Percentiles rank a stretch among this genome's conserved stretches.
These are phyloP conservation scores for Hestina assimilis DNA, from an alignment of 1,140 invertebrate species.

Conservation along the genomic window DNA sequence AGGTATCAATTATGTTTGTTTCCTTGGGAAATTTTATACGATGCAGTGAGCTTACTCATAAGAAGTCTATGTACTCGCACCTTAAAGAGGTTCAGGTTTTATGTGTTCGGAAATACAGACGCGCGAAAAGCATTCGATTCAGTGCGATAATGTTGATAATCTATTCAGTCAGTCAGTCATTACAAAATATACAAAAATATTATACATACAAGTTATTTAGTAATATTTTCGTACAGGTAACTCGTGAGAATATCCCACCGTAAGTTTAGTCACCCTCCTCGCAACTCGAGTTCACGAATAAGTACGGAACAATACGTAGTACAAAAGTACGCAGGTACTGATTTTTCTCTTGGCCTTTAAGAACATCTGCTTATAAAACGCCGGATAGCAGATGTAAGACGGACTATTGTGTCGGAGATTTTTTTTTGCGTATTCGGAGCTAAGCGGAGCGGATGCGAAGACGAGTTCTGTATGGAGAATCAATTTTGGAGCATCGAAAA, in stretches of 20 bases:
- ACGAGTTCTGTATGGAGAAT: slow-evolving; percentile 44
- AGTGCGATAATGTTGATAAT: no score
- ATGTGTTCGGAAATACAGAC: no score
- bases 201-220: no score
- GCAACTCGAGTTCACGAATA: slow-evolving; percentile 45
- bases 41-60: no score
- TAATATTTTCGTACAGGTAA: no score
- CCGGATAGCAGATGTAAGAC: slow-evolving; percentile 61
- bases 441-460: slow-evolving; percentile 36
- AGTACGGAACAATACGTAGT: slow-evolving; percentile 45
- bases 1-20: no score
- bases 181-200: no score
- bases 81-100: no score
- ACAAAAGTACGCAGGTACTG: slow-evolving; percentile 54
- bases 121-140: no score
- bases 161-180: no score
- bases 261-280: slow-evolving; percentile 28
- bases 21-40: no score
- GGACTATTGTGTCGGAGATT: slow-evolving; percentile 39
- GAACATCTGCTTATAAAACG: slow-evolving; percentile 58
- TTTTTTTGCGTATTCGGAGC: slow-evolving; percentile 42
- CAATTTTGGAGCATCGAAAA: slow-evolving; percentile 48
- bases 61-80: no score
- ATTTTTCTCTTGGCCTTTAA: slow-evolving; percentile 54
- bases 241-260: slow-evolving; percentile 34